Base-by-base conservation (phyloP, 2,888 invertebrate species). In the Teleogryllus oceanicus region DNA sequence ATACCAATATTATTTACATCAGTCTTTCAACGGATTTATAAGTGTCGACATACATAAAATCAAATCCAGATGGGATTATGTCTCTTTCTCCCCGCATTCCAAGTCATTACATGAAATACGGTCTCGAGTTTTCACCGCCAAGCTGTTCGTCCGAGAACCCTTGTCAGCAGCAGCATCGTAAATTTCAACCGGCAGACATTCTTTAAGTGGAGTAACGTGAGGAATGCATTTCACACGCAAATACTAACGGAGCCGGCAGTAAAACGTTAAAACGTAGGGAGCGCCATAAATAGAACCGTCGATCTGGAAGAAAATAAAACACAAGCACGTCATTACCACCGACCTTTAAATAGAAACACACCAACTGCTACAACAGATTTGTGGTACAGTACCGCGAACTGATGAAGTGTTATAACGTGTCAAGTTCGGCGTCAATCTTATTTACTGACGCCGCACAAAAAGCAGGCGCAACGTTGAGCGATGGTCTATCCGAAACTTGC, bases 181-280 rank as follows among this genome's bases (percentile, higher is more conserved):
- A 62, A 62, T 62, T 16, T n/a, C 16, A 62, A n/a, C 16, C 3
- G n/a, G 62, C 62, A 18, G 62, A 18, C 62, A n/a, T 62, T n/a
- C 62, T 13, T 62, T 62, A 62, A 62, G 62, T 18, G 62, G 62
- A 18, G 62, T 62, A 62, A 62, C 62, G 62, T 8, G 16, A 62
- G n/a, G 62, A 62, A 62, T 62, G 62, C 62, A 62, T 62, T 62
- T 62, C 62, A 62, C 62, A 62, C 62, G 62, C 62, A 62, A 37
- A 62, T 62, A 13, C 62, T 62, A 62, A 62, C 62, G 62, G 62
- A n/a, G n/a, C 13, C 16, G 62, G n/a, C n/a, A 18, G 62, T 62
- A 62, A 62, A 62, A n/a, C 62, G 13, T n/a, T 62, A 62, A 62
- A 18, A 62, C 16, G 62, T 3, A 62, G n/a, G 16, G n/a, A 13